Evolutionary conservation across 2,113 vertebrate genomes (phyloP), one percentile per base, ranked within the genome.

Genomic region (Percina caprodes): DNA sequence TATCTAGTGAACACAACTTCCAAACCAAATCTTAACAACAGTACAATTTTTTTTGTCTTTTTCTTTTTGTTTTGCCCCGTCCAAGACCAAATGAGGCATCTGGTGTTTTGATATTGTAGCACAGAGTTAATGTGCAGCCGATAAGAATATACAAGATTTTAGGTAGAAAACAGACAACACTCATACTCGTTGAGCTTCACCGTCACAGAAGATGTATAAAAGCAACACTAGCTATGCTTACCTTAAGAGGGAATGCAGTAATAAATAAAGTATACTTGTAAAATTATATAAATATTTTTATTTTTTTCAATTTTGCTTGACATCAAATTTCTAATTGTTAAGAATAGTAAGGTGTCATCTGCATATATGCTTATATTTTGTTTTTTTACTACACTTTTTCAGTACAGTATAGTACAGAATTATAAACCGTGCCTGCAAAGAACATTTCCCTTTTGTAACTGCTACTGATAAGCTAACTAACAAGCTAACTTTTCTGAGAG

Each of bases 81-180:
- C 48, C 51, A 26, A 74, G 49, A 58, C 65, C 59, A 67, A 79
- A 51, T 15, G 74, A 89, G 87, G 84, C 82, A 77, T 79, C 24
- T 7, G 70, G 84, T 86, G 84, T 84, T 82, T 30, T 69, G 62
- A 49, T 68, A 83, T 49, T 84, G 72, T 21, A 80, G 86, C 67
- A 74, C 54, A 61, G 18, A 74, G 45, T 54, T 54, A 66, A 77
- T 65, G 65, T 62, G 18, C 75, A 46, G 35, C 73, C 60, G 9
- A 68, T 49, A 30, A 11, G 30, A 39, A 74, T n/a, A 19, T 26
- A 60, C 52, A 15, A 13, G 35, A 67, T 23, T 67, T 61, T 52
- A 60, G 11, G 74, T 81, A 85, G 69, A 89, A 87, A 89, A 88
- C 52, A 68, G n/a, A n/a, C n/a, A 63, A 88, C 72, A 66, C 56